Evolutionary conservation across 2,113 vertebrate genomes (phyloP), one percentile per base, ranked within the genome.

Genomic region (Malaclemys terrapin): DNA sequence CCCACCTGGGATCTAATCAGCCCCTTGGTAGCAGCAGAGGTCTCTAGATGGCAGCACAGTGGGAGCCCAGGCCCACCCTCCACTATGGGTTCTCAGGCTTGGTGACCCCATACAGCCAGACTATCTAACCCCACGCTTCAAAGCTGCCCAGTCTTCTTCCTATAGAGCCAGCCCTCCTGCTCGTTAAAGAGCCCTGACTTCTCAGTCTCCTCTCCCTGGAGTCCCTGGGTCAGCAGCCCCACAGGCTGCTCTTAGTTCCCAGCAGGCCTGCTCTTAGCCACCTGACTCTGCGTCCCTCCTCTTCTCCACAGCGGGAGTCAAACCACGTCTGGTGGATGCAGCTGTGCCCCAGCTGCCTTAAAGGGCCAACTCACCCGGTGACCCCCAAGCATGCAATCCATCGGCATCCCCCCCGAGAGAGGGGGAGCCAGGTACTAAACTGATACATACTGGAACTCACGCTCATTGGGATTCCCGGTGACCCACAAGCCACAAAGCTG

Each of bases 61-160:
- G n/a, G 17, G 69, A 75, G 38, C 38, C 69, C 69, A 75, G 19
- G 38, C 35, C 65, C 65, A n/a, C 35, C 16, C 9, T 3, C 69
- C 69, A 42, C 20, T 42, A 22, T 24, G 10, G 69, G 20, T 75
- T 42, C 20, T n/a, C n/a, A 7, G 56, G 24, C 57, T 25, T 19
- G 65, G 65, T 6, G 19, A 17, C 65, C 65, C 16, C 16, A n/a
- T 20, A 69, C 17, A 38, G n/a, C 10, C 69, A 38, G 17, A 24
- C n/a, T 75, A 20, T 42, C 69, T 42, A 35, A 11, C n/a, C 35
- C 17, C 19, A 3, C 5, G 16, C 3, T 17, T 45, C 57, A 84
- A 49, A 14, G 72, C 47, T 72, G 35, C 59, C 1, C 0, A 0
- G 2, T 11, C 57, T 75, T 75, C 50, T 52, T 19, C n/a, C 38